Percentiles rank a stretch among this genome's conserved stretches.
Conservation (phyloP, 2,797 vertebrate genomes). For the Hylomyscus alleni region DNA sequence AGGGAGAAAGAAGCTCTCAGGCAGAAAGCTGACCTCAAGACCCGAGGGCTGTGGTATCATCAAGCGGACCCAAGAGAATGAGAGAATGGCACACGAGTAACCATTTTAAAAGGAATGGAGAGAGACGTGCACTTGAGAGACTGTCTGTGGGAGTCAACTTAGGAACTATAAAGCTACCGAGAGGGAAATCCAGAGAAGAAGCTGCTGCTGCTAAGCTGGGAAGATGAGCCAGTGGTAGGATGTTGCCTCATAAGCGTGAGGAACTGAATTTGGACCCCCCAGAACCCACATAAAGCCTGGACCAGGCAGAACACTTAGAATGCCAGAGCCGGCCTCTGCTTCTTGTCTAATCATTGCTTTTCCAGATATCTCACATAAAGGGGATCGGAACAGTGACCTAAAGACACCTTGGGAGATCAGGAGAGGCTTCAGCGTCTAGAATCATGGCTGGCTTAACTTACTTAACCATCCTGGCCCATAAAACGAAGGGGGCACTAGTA, state of each 20-base stretch:
- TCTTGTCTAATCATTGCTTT: neutral
- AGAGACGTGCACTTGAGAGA: constrained; percentile 17
- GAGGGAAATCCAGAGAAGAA: neutral
- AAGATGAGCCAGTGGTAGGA: too few species aligned
- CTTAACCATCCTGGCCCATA: neutral
- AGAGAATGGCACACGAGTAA: neutral
- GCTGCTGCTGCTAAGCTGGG: neutral
- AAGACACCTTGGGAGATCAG: neutral
- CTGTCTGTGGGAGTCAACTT: neutral
- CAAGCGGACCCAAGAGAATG: neutral
- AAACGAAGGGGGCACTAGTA: constrained; percentile 6
- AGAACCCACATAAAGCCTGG: neutral
- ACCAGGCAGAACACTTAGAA: neutral
- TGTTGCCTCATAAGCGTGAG: neutral
- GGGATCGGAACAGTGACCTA: neutral
- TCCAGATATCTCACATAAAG: constrained; percentile 20
- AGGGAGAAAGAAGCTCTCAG: neutral
- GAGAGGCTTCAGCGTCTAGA: neutral
- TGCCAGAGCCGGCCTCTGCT: neutral
- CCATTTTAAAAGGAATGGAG: constrained; percentile 52
- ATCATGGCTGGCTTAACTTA: neutral
- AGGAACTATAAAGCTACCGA: constrained; percentile 3
- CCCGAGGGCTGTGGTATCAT: neutral
- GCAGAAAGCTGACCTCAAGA: neutral
- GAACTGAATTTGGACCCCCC: neutral